Conservation (phyloP, 1,140 invertebrate genomes). For the Varroa destructor region DNA sequence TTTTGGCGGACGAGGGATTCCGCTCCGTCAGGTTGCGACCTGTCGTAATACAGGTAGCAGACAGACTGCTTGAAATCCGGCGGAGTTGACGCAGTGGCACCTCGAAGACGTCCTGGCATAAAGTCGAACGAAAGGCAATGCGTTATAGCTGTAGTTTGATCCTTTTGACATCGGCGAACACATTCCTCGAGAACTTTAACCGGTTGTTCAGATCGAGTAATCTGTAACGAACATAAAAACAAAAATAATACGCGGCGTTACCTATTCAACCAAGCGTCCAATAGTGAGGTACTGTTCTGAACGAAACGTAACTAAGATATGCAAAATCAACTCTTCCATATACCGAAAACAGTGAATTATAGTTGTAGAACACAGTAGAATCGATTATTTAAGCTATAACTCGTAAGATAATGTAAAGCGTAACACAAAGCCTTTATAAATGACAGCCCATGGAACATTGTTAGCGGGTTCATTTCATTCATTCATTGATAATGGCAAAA, state of each 20-base stretch:
- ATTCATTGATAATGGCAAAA: too few species aligned
- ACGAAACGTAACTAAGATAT: constrained; percentile 29
- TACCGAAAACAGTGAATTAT: too few species aligned
- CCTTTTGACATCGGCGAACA: constrained; percentile 65
- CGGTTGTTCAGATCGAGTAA: constrained; percentile 61
- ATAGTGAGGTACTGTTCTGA: neutral
- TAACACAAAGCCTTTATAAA: too few species aligned
- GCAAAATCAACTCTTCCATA: too few species aligned
- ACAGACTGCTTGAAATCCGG: constrained; percentile 75
- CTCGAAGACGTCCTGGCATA: constrained; percentile 64
- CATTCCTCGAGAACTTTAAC: constrained; percentile 68
- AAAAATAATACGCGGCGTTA: neutral
- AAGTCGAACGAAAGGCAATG: constrained; percentile 77
- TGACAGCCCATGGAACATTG: too few species aligned
- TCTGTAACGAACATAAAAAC: constrained; percentile 40
- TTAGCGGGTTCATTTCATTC: too few species aligned
- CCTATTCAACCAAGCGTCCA: neutral
- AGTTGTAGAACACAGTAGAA: too few species aligned
- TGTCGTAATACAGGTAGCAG: constrained; percentile 71
- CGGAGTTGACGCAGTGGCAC: constrained; percentile 45
- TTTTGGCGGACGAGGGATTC: constrained; percentile 66
- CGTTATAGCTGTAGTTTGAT: constrained; percentile 57
- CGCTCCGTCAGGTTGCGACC: constrained; percentile 66
- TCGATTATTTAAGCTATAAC: too few species aligned
- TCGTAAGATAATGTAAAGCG: too few species aligned